Evolutionary conservation across 2,888 invertebrate species (phyloP), one percentile per base, ranked within the genome.

Genomic region (Drosophila acutilabella): DNA sequence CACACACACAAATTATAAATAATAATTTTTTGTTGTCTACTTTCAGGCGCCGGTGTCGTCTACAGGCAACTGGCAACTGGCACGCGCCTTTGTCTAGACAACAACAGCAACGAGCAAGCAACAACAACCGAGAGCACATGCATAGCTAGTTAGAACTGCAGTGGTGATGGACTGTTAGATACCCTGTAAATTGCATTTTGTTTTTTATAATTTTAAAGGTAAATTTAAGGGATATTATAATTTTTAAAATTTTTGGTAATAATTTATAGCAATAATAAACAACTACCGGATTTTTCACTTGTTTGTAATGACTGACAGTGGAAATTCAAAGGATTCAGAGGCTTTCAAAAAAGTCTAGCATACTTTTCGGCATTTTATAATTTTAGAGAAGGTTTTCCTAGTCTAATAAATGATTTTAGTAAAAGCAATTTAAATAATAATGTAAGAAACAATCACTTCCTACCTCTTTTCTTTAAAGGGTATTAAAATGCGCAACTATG

Each of bases 11-110:
- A 85, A 82, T 88, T 82, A 82, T 82, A 85, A 85, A 88, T 82
- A 82, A 88, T 82, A 85, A 82, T 82, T 88, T 81, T 67, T 82
- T 76, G 79, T 70, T 74, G 79, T 48, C 85, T 81, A 51, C 69
- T 74, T 71, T 41, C 66, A 57, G 71, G 62, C 65, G 57, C 67
- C 74, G 66, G 54, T 87, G 80, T 78, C 79, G 71, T 78, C 85
- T 68, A 47, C 79, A 78, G 78, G 51, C 71, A 61, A 74, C 71
- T 64, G 60, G 64, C 54, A 78, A 72, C 70, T 64, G 76, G 56
- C 71, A 76, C 81, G 72, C 77, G 76, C 77, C 72, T 64, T 76
- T 76, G 76, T 76, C 77, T 76, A 45, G 62, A 23, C 53, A 7
- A 52, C 52, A 57, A n/a, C 52, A 72, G 18, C 14, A 41, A 45